Evolutionary conservation across 2,797 vertebrate genomes (phyloP).

Genomic region (Myripristis jacobus): DNA sequence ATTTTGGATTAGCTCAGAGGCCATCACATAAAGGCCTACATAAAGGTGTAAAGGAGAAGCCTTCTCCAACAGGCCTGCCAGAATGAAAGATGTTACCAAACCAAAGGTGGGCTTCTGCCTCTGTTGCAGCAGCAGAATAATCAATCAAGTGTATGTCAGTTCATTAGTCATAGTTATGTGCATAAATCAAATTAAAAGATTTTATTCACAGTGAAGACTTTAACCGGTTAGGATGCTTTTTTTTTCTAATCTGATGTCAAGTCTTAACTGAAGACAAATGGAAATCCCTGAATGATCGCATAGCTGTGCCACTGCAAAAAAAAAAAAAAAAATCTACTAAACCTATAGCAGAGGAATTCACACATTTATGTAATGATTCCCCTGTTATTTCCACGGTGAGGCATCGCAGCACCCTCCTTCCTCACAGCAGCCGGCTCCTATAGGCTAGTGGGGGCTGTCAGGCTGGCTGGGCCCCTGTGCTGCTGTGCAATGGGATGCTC

Average conservation of each 20-base stretch:
- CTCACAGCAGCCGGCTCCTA: slow-evolving; percentile 53
- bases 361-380: slow-evolving; percentile 66
- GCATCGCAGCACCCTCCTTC: slow-evolving; percentile 60
- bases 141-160: background rate
- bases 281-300: slow-evolving; percentile 23
- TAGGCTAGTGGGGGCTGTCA: slow-evolving; percentile 66
- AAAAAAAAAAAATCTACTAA: no score
- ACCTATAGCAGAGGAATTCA: slow-evolving; percentile 42
- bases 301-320: slow-evolving; percentile 1
- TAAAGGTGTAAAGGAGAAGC: slow-evolving; percentile 72
- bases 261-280: slow-evolving; percentile 21
- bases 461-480: slow-evolving; percentile 73
- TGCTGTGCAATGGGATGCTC: slow-evolving; percentile 82
- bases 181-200: slow-evolving; percentile 9
- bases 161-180: slow-evolving; percentile 6
- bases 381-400: slow-evolving; percentile 56
- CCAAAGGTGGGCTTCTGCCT: slow-evolving; percentile 45
- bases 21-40: slow-evolving; percentile 58
- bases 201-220: slow-evolving; percentile 9
- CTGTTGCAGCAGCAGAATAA: slow-evolving; percentile 35
- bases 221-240: slow-evolving; percentile 30
- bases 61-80: slow-evolving; percentile 46
- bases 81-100: slow-evolving; percentile 49
- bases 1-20: slow-evolving; percentile 37
- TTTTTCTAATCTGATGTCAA: slow-evolving; percentile 36